These are phyloP conservation scores for Mesocentrotus franciscanus DNA, from an alignment of 53 echinoderm and acorn worm species.

Conservation along the genomic window DNA sequence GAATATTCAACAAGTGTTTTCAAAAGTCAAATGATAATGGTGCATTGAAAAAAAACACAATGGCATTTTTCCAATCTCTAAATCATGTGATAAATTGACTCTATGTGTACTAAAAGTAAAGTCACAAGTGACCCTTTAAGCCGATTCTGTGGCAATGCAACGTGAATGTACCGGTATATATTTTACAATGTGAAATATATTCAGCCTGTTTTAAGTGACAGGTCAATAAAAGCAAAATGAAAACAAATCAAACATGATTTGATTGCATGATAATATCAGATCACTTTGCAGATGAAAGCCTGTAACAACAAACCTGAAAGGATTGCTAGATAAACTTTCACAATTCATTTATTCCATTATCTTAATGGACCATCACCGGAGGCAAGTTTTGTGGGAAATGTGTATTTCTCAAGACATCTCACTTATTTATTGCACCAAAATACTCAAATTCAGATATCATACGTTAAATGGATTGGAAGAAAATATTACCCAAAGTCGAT, in stretches of 20 bases:
- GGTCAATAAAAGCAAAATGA: background rate
- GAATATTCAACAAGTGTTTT: too few species aligned
- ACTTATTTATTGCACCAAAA: background rate
- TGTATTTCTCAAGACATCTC: background rate
- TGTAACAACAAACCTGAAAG: background rate
- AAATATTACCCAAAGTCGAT: background rate
- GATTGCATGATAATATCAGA: background rate
- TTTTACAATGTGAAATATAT: background rate
- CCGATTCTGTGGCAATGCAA: background rate
- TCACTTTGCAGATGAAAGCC: background rate
- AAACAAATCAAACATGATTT: background rate
- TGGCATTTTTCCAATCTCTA: too few species aligned
- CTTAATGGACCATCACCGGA: background rate
- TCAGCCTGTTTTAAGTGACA: background rate
- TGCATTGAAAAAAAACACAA: too few species aligned
- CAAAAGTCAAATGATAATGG: too few species aligned
- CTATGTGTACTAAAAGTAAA: background rate
- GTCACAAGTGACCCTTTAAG: background rate
- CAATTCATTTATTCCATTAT: background rate
- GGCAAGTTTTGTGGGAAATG: background rate
- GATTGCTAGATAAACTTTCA: background rate
- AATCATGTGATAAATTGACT: background rate
- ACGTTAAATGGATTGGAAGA: conserved; percentile 40
- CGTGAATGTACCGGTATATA: background rate
- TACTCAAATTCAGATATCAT: background rate